phyloP scores from a whole-genome alignment of 2,797 vertebrate species.

The Lagodon rhomboides region DNA sequence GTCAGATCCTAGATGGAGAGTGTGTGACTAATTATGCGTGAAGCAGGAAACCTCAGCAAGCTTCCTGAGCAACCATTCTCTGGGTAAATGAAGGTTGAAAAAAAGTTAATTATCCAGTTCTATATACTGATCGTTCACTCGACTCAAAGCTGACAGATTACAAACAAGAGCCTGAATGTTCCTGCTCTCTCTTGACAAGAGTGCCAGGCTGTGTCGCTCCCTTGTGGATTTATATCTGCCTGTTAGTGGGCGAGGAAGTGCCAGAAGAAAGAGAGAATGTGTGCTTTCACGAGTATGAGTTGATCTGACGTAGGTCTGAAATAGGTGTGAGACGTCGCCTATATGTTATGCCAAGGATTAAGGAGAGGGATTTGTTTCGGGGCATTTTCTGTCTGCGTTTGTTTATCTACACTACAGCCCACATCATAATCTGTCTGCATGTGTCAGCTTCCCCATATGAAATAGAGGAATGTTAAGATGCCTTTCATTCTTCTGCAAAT shows the following conservation, averaged over 20 bases:
- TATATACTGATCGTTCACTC: slow-evolving; percentile 5
- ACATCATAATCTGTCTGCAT: slow-evolving; percentile 31
- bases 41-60: slow-evolving; percentile 1
- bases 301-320: slow-evolving; percentile 44
- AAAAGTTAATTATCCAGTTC: slow-evolving; percentile 38
- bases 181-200: slow-evolving; percentile 19
- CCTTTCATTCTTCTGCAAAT: slow-evolving; percentile 4
- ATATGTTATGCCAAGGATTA: slow-evolving; percentile 57
- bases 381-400: slow-evolving; percentile 42
- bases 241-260: slow-evolving; percentile 21
- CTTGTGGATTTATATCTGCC: slow-evolving; percentile 12
- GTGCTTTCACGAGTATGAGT: slow-evolving; percentile 1
- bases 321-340: slow-evolving; percentile 58
- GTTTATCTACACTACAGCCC: slow-evolving; percentile 22
- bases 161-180: slow-evolving; percentile 26
- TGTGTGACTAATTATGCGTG: neutral
- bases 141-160: slow-evolving; percentile 16
- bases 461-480: neutral
- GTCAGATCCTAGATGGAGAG: slow-evolving; percentile 7
- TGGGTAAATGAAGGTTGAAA: slow-evolving; percentile 20
- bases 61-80: slow-evolving; percentile 10
- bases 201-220: slow-evolving; percentile 15
- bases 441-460: slow-evolving; percentile 15
- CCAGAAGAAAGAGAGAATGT: slow-evolving; percentile 7
- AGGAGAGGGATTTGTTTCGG: slow-evolving; percentile 31